Percentiles rank a stretch among this genome's conserved stretches.
These are phyloP conservation scores for Cordilura impudica DNA, from an alignment of 2,888 invertebrate genomes.

Conservation along the genomic window DNA sequence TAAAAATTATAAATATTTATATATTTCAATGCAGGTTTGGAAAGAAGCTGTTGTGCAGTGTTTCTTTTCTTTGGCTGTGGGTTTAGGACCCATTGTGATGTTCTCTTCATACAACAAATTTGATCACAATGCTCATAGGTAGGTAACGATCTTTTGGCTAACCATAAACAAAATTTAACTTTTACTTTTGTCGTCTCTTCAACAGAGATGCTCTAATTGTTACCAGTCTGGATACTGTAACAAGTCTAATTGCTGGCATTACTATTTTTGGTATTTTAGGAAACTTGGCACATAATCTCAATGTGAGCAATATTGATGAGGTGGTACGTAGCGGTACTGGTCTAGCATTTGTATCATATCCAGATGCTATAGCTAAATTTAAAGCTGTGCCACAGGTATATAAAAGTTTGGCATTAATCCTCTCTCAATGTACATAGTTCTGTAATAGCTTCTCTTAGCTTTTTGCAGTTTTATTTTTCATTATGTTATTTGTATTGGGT, in stretches of 20 bases:
- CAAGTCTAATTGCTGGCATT: slow-evolving; percentile 87
- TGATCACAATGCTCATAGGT: slow-evolving; percentile 82
- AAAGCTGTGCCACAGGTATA: slow-evolving; percentile 82
- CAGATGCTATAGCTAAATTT: slow-evolving; percentile 88
- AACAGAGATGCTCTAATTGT: slow-evolving; percentile 87
- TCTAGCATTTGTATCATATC: slow-evolving; percentile 89
- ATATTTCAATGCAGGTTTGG: no score
- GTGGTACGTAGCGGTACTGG: slow-evolving; percentile 87
- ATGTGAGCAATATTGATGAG: slow-evolving; percentile 80
- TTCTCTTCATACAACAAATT: slow-evolving; percentile 88
- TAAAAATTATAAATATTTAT: no score
- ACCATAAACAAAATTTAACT: not conserved
- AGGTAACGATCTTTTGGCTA: not conserved
- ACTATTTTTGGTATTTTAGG: slow-evolving; percentile 91
- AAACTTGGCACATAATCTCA: slow-evolving; percentile 84
- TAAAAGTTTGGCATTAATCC: not conserved
- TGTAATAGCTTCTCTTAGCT: slow-evolving; percentile 75
- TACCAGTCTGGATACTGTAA: slow-evolving; percentile 87
- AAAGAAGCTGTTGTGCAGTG: slow-evolving; percentile 89
- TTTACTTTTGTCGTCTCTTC: not conserved
- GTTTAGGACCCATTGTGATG: slow-evolving; percentile 87
- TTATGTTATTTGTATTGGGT: slow-evolving; percentile 88
- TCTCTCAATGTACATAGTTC: not conserved
- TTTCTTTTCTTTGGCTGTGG: slow-evolving; percentile 87
- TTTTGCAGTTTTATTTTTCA: slow-evolving; percentile 87